phyloP scores from a whole-genome alignment of 2,113 vertebrate genomes.

The Neodontobutis hainanensis region DNA sequence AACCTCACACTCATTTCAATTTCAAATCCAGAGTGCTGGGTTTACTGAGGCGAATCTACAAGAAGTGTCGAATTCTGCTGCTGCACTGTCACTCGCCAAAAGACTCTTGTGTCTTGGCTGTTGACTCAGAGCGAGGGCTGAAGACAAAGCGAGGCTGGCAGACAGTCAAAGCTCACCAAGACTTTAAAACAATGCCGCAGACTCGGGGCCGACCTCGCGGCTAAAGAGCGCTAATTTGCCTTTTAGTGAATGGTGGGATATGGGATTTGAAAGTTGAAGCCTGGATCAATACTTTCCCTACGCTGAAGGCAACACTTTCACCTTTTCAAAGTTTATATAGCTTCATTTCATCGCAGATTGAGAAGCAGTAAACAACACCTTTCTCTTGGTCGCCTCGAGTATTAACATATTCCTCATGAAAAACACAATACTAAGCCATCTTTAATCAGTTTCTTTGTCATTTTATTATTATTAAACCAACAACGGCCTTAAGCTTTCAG shows the following conservation, averaged over 20 bases:
- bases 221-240: conserved; percentile 54
- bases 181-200: background rate
- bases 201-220: conserved; percentile 19
- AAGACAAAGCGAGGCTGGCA: conserved; percentile 41
- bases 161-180: conserved; percentile 40
- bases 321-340: conserved; percentile 55
- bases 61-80: conserved; percentile 6
- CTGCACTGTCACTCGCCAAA: conserved; percentile 28
- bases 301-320: conserved; percentile 44
- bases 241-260: conserved; percentile 8
- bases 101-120: conserved; percentile 54
- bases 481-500: background rate
- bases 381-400: conserved; percentile 26
- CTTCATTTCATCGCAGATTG: conserved; percentile 58
- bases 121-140: conserved; percentile 28
- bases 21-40: conserved; percentile 19
- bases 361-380: conserved; percentile 54
- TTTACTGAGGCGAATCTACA: conserved; percentile 10
- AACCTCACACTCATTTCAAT: conserved; percentile 13
- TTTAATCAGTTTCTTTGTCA: background rate
- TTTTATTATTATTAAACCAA: background rate
- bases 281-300: conserved; percentile 60
- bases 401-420: conserved; percentile 17
- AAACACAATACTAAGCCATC: conserved; percentile 33
- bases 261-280: conserved; percentile 50